Conservation (phyloP, 2,113 vertebrate genomes). For the Anguilla rostrata region DNA sequence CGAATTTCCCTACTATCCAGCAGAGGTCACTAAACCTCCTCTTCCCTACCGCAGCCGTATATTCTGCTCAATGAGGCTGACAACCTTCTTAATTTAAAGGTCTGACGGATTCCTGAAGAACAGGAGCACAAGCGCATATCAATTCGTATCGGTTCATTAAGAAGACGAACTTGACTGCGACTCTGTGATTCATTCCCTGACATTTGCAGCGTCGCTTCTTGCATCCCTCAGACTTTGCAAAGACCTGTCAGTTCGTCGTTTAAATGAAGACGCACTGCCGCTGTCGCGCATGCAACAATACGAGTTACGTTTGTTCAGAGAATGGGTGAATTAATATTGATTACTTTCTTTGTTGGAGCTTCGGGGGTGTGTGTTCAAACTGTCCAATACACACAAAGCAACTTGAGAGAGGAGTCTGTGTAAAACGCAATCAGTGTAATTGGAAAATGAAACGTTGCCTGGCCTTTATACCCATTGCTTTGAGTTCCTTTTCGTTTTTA, state of each 20-base stretch:
- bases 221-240: constrained; percentile 22
- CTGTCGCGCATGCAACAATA: constrained; percentile 13
- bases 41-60: neutral
- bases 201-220: neutral
- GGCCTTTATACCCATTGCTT: constrained; percentile 21
- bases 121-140: neutral
- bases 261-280: constrained; percentile 38
- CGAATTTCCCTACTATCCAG: neutral
- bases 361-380: neutral
- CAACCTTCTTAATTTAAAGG: neutral
- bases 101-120: neutral
- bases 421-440: neutral
- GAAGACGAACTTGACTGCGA: neutral
- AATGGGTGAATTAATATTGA: constrained; percentile 30
- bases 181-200: neutral
- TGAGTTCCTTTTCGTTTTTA: neutral
- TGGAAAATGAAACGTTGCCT: constrained; percentile 14
- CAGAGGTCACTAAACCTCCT: neutral
- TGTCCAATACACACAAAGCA: neutral
- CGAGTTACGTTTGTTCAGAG: constrained; percentile 17
- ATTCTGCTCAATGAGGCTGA: too few species aligned
- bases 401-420: neutral
- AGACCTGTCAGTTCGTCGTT: constrained; percentile 21
- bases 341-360: constrained; percentile 20
- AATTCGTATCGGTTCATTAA: constrained; percentile 7